phyloP scores from a whole-genome alignment of 2,113 vertebrate species.

The Pipa parva region DNA sequence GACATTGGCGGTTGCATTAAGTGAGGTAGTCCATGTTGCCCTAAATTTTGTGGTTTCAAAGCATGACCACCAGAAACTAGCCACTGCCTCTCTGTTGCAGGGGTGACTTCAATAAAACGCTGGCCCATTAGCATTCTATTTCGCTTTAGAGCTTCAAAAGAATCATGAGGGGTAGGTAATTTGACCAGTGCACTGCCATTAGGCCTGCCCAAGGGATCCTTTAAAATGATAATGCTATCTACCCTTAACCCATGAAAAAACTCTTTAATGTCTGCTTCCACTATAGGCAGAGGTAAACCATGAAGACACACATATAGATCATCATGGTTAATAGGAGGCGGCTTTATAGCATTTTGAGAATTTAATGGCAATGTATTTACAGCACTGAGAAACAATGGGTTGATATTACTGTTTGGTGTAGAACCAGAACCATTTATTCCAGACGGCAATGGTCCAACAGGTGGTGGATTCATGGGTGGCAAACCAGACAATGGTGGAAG shows the following conservation, averaged over 20 bases:
- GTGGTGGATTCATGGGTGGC: constrained; percentile 91
- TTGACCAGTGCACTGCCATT: constrained; percentile 89
- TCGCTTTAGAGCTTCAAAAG: constrained; percentile 90
- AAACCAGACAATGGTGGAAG: constrained; percentile 83
- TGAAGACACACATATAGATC: constrained; percentile 87
- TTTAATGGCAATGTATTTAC: constrained; percentile 79
- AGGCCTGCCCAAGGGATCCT: constrained; percentile 85
- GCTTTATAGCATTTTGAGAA: constrained; percentile 84
- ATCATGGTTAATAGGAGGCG: constrained; percentile 78
- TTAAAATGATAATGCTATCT: constrained; percentile 80
- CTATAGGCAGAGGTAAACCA: constrained; percentile 87
- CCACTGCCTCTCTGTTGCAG: constrained; percentile 93
- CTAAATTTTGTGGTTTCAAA: constrained; percentile 52
- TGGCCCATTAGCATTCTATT: constrained; percentile 92
- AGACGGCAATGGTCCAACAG: constrained; percentile 77
- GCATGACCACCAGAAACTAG: constrained; percentile 73
- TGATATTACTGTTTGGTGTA: constrained; percentile 78
- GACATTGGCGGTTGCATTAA: constrained; percentile 52
- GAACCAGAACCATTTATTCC: constrained; percentile 81
- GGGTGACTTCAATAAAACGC: constrained; percentile 88
- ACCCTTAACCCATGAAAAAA: constrained; percentile 90
- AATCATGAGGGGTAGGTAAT: constrained; percentile 92
- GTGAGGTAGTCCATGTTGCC: constrained; percentile 56
- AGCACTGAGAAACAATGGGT: constrained; percentile 86
- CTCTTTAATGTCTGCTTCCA: constrained; percentile 86